phyloP scores from a whole-genome alignment of 2,113 vertebrate species.

The Synchiropus splendidus region DNA sequence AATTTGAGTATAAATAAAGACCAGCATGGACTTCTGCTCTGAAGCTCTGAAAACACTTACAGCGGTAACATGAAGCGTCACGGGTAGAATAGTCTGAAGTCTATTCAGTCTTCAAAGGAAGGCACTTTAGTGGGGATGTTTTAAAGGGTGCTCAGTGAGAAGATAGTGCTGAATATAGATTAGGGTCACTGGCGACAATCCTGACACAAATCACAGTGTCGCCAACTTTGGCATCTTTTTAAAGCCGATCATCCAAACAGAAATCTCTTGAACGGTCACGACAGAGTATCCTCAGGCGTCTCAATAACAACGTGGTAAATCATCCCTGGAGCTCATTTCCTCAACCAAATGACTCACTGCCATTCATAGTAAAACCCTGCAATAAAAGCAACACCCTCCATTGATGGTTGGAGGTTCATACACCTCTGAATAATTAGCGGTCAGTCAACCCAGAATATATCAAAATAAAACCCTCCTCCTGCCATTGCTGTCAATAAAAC shows the following conservation, averaged over 20 bases:
- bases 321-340: slow-evolving; percentile 20
- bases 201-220: slow-evolving; percentile 21
- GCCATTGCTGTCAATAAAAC: slow-evolving; percentile 42
- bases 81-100: too few relatives aligned
- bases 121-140: too few relatives aligned
- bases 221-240: slow-evolving; percentile 1
- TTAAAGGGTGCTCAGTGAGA: too few relatives aligned
- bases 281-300: slow-evolving; percentile 13
- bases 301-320: slow-evolving; percentile 41
- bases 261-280: slow-evolving; percentile 16
- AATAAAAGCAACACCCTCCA: slow-evolving; percentile 40
- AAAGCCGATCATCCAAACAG: slow-evolving; percentile 30
- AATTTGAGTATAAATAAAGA: too few relatives aligned
- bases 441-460: slow-evolving; percentile 56
- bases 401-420: slow-evolving; percentile 47
- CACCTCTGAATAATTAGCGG: slow-evolving; percentile 56
- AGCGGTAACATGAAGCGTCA: too few relatives aligned
- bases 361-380: slow-evolving; percentile 50
- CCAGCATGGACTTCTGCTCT: too few relatives aligned
- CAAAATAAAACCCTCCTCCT: slow-evolving; percentile 52
- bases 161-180: too few relatives aligned
- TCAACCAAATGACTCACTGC: slow-evolving; percentile 27
- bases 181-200: neutral
- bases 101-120: too few relatives aligned
- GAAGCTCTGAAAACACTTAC: too few relatives aligned